phyloP scores from a whole-genome alignment of 2,888 invertebrate genomes.

The Volucella inflata region DNA sequence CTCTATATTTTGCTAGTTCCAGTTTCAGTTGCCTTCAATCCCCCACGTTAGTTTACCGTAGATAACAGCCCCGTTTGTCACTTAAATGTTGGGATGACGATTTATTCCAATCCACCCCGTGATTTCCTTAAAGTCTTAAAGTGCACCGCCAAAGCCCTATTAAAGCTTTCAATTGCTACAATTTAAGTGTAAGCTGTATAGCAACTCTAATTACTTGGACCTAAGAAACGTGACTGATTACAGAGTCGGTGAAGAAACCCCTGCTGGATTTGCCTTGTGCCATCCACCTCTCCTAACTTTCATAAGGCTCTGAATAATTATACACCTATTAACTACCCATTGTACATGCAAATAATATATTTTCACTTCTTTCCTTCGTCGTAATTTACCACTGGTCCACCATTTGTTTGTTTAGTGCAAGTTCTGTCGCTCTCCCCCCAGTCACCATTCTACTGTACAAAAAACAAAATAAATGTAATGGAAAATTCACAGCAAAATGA shows the following conservation, averaged over 20 bases:
- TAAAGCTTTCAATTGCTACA: too few relatives aligned
- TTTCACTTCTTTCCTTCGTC: slow-evolving; percentile 23
- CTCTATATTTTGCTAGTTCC: too few relatives aligned
- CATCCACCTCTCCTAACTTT: background rate
- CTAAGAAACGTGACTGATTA: background rate
- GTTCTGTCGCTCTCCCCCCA: slow-evolving; percentile 25
- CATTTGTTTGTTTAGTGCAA: slow-evolving; percentile 53
- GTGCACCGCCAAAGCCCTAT: too few relatives aligned
- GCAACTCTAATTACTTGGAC: too few relatives aligned
- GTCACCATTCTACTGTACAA: slow-evolving; percentile 26
- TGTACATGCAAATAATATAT: slow-evolving; percentile 60
- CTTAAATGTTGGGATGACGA: too few relatives aligned
- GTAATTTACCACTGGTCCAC: slow-evolving; percentile 7
- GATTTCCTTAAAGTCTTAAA: too few relatives aligned
- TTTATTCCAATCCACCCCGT: too few relatives aligned
- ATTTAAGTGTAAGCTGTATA: too few relatives aligned
- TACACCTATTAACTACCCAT: slow-evolving; percentile 49
- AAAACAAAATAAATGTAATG: slow-evolving; percentile 71
- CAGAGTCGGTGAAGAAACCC: background rate
- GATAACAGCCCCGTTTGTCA: too few relatives aligned
- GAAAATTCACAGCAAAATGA: slow-evolving; percentile 75
- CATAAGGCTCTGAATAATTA: slow-evolving; percentile 53
- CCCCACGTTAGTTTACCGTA: too few relatives aligned
- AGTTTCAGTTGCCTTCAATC: too few relatives aligned
- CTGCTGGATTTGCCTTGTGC: background rate